Evolutionary conservation across 2,113 vertebrate species (phyloP), one percentile per base, ranked within the genome.

Genomic region (Chaetops frenatus): DNA sequence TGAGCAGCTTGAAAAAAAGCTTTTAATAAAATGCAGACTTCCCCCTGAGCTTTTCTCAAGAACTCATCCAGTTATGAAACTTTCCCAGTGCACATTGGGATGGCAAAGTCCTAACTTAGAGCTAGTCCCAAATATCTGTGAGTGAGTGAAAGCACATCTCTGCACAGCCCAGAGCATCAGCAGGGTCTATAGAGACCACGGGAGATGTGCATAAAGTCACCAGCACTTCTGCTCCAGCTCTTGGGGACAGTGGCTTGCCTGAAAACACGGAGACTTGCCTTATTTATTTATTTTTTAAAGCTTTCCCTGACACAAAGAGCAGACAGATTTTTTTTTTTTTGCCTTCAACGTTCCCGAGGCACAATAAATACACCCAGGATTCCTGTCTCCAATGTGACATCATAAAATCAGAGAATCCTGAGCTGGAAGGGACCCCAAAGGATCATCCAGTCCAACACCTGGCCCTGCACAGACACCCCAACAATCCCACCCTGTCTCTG

Each of bases 21-120:
- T 60, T 91, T 86, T 95, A 96, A 97, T 90, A 90, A 95, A 96
- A 88, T 8, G 28, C 94, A 95, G 95, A 17, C 60, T 88, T 94
- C 64, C 79, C 70, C 35, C 3, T 0, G 61, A 77, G 91, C 70
- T 79, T 80, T 93, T 73, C 93, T 67, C 74, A 86, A 86, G 67
- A 90, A 50, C 35, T 71, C 71, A 60, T 14, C 73, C n/a, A 25
- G 38, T 48, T 58, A 60, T 6, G 54, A 73, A 74, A 50, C 71
- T 40, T 62, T 21, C 62, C 56, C 40, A 20, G 6, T 28, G 38
- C 51, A 14, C 6, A 51, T 2, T 33, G 71, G 51, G 71, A 81
- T 57, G 40, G 81, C 71, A 36, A 36, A 71, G 22, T 8, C 87
- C 44, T 36, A 65, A 65, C 4, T 1, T 40, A 38, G 69, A 86